Percentiles rank a stretch among this genome's conserved stretches.
These are phyloP conservation scores for Drosophila anomelani DNA, from an alignment of 2,888 invertebrate species.

Conservation along the genomic window DNA sequence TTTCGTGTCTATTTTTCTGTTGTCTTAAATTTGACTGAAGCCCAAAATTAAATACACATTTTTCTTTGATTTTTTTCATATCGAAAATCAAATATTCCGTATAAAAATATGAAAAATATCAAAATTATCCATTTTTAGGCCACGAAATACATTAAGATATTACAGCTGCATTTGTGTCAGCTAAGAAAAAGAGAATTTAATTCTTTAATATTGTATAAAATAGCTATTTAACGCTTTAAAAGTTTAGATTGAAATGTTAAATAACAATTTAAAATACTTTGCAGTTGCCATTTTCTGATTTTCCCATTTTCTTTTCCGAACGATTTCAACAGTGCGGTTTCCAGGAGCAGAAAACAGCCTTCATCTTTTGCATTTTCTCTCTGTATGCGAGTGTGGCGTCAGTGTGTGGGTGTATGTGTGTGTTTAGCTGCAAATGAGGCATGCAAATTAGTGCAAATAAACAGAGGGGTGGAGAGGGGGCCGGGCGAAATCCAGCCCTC, in stretches of 20 bases:
- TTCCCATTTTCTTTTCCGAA: too few relatives aligned
- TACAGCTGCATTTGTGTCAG: not conserved
- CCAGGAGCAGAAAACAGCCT: slow-evolving; percentile 6
- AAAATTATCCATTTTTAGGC: not conserved
- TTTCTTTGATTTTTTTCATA: not conserved
- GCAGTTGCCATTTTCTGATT: not conserved
- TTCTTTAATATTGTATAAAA: too few relatives aligned
- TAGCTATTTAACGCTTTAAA: too few relatives aligned
- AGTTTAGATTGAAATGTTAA: too few relatives aligned
- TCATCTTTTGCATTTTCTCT: not conserved
- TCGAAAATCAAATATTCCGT: not conserved
- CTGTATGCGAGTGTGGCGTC: slow-evolving; percentile 4
- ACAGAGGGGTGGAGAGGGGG: slow-evolving; percentile 20
- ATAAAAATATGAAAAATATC: not conserved
- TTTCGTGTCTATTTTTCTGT: too few relatives aligned
- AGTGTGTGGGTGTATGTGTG: not conserved
- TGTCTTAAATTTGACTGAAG: not conserved
- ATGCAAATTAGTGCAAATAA: slow-evolving; percentile 75
- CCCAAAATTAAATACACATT: not conserved
- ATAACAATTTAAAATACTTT: not conserved
- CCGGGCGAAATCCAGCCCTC: slow-evolving; percentile 8
- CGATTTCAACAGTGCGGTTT: not conserved
- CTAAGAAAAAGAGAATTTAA: too few relatives aligned
- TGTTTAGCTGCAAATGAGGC: slow-evolving; percentile 63
- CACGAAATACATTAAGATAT: not conserved